Conservation (phyloP, 2,797 vertebrate genomes). For the Microctenopoma lineatum region DNA sequence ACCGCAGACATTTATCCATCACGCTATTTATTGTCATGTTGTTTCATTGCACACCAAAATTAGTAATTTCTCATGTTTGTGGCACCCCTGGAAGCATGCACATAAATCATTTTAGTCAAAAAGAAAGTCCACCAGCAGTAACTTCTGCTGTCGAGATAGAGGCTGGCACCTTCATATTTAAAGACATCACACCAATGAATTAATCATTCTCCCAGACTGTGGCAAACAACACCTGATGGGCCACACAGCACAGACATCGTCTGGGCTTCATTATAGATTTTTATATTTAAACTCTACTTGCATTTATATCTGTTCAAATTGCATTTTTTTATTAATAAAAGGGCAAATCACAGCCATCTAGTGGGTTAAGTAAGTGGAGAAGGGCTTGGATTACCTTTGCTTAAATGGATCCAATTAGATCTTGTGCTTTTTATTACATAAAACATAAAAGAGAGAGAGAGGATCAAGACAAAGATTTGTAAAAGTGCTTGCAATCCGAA, state of each 20-base stretch:
- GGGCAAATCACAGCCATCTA: slow-evolving; percentile 22
- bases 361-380: slow-evolving; percentile 4
- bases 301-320: slow-evolving; percentile 12
- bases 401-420: slow-evolving; percentile 44
- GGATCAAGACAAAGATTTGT: slow-evolving; percentile 28
- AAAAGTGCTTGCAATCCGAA: slow-evolving; percentile 3
- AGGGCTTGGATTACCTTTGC: slow-evolving; percentile 7
- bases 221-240: slow-evolving; percentile 51
- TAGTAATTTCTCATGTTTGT: not conserved
- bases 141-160: slow-evolving; percentile 32
- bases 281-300: not conserved
- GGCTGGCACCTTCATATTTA: slow-evolving; percentile 56
- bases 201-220: slow-evolving; percentile 53
- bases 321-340: slow-evolving; percentile 42
- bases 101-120: slow-evolving; percentile 22
- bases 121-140: slow-evolving; percentile 11
- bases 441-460: slow-evolving; percentile 13
- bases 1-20: slow-evolving; percentile 12
- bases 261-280: slow-evolving; percentile 22
- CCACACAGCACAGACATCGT: slow-evolving; percentile 35
- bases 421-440: slow-evolving; percentile 29
- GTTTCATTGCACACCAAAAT: slow-evolving; percentile 13
- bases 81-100: slow-evolving; percentile 13
- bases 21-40: not conserved
- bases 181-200: slow-evolving; percentile 59